phyloP scores from a whole-genome alignment of 2,888 invertebrate species.

The Tromatobia lineatoria region DNA sequence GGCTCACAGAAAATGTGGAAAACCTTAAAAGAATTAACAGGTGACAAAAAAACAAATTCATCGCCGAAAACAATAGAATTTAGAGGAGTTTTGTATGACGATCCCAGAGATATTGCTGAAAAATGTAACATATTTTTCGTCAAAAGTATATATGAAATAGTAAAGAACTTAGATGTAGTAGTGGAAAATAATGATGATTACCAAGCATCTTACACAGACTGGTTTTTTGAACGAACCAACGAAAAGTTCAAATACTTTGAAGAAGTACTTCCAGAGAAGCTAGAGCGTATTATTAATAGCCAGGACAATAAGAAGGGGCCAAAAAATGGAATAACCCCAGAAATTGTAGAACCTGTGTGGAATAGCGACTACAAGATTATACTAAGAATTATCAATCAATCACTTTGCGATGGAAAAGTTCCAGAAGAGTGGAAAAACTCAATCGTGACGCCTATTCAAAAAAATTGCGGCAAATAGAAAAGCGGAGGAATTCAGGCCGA shows the following conservation, averaged over 20 bases:
- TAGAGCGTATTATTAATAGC: slow-evolving; percentile 25
- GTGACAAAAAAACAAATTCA: background rate
- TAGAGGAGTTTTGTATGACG: background rate
- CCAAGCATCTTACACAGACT: background rate
- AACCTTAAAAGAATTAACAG: slow-evolving; percentile 37
- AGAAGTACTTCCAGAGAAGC: slow-evolving; percentile 11
- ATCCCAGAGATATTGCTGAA: slow-evolving; percentile 4
- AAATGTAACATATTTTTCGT: slow-evolving; percentile 22
- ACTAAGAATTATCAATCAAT: slow-evolving; percentile 48
- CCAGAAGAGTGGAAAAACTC: slow-evolving; percentile 38
- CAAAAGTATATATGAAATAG: slow-evolving; percentile 6
- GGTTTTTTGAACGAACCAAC: background rate
- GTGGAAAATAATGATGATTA: background rate
- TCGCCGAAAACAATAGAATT: background rate
- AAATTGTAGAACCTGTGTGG: slow-evolving; percentile 31
- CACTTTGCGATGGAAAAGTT: slow-evolving; percentile 40
- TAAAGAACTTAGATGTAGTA: background rate
- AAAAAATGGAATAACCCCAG: slow-evolving; percentile 20
- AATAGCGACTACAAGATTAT: background rate
- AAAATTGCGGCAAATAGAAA: slow-evolving; percentile 54
- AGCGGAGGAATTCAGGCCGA: slow-evolving; percentile 44
- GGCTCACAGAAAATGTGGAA: slow-evolving; percentile 45
- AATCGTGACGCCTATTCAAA: slow-evolving; percentile 55
- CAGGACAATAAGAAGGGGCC: slow-evolving; percentile 39
- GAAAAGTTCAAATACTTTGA: slow-evolving; percentile 6